Evolutionary conservation across 2,797 vertebrate genomes (phyloP).

Genomic region (Phataginus tetradactyla): DNA sequence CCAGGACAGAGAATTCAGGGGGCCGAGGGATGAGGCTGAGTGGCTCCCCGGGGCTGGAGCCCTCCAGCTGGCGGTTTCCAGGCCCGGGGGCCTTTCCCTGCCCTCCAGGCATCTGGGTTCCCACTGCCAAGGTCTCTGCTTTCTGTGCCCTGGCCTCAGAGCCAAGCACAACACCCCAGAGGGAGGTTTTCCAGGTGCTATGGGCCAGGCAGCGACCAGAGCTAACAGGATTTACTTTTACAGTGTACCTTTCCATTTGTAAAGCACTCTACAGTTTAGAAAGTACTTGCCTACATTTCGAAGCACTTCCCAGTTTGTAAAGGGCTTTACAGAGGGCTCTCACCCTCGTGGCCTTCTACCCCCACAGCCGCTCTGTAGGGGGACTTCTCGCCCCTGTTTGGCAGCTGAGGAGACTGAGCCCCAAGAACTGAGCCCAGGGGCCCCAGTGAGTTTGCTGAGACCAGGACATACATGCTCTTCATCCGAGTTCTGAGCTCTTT

Average conservation of each 20-base stretch:
- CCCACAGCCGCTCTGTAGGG: not conserved
- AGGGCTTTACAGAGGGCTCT: not conserved
- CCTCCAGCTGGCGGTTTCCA: not conserved
- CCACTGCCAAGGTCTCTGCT: not conserved
- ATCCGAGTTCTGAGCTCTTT: not conserved
- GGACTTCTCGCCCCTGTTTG: not conserved
- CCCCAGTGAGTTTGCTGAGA: not conserved
- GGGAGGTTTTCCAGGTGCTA: not conserved
- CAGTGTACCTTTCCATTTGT: not conserved
- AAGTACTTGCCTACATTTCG: not conserved
- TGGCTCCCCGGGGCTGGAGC: fast-evolving
- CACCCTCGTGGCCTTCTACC: not conserved
- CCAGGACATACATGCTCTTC: fast-evolving
- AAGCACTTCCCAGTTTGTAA: not conserved
- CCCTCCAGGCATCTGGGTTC: not conserved
- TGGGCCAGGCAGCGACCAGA: not conserved
- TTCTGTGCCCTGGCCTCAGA: not conserved
- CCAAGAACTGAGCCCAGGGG: fast-evolving
- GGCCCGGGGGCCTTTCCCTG: not conserved
- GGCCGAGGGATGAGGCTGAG: fast-evolving
- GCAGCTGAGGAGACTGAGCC: not conserved
- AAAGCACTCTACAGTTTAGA: not conserved
- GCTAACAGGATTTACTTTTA: not conserved
- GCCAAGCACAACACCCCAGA: not conserved
- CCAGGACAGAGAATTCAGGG: fast-evolving